Evolutionary conservation across 2,797 vertebrate genomes (phyloP), one percentile per base, ranked within the genome.

Genomic region (Leptodactylus fallax): DNA sequence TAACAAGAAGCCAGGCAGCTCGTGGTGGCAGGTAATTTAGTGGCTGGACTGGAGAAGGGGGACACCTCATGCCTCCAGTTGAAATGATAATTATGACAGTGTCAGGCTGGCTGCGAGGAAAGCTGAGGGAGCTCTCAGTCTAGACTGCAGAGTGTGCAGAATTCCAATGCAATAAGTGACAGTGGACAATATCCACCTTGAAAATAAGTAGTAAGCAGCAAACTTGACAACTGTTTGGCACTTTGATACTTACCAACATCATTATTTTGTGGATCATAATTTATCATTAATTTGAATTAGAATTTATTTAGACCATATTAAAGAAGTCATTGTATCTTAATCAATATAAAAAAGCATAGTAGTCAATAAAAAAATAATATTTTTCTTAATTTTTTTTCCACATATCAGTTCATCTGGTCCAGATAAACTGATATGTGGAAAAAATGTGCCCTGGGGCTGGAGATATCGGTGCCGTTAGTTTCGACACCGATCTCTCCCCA

Each of bases 81-180:
- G 93, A 90, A 71, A 90, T 86, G 92, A 90, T 91, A 93, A 92
- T 93, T 91, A 90, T 90, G 90, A 4, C 83, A 85, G 82, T 92
- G 93, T 90, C 92, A 92, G 90, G 87, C 76, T 87, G 82, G 87
- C 60, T 13, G 85, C 91, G 88, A 90, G 76, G 58, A 90, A 81
- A 92, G 91, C 90, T 79, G 65, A 91, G 90, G 74, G 89, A 91
- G 91, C 90, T 93, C 90, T 86, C 85, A 89, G 93, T 94, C 94
- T 94, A 94, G 94, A 94, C 94, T 60, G 90, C 87, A 85, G 87
- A 90, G 87, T 83, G 89, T 25, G 2, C 88, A 92, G 93, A 92
- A 94, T 94, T 93, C 87, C 92, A 93, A 94, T 94, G 90, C 65
- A 87, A 5, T 25, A 74, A 2, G 82, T 82, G 87, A 83, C 21